Evolutionary conservation across 2,888 invertebrate genomes (phyloP).

Genomic region (Blera fallax): DNA sequence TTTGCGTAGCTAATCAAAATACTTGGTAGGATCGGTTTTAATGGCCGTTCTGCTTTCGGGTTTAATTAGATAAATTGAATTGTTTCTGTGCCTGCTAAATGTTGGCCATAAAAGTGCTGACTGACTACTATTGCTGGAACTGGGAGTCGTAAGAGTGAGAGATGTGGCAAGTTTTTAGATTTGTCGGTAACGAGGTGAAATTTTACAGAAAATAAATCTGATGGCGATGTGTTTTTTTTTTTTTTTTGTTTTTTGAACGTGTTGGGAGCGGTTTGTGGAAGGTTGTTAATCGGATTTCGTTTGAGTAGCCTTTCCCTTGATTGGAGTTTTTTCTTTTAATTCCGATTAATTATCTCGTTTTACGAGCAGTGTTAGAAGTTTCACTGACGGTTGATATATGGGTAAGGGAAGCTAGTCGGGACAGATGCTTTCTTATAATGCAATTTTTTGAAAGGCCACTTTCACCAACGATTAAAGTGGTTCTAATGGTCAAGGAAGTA

Average conservation of each 20-base stretch:
- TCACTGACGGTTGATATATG: too few species aligned
- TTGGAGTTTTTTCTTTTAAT: background rate
- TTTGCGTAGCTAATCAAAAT: conserved; percentile 66
- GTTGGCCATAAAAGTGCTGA: conserved; percentile 15
- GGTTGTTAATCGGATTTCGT: background rate
- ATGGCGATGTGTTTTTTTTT: background rate
- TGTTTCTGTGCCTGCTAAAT: conserved; percentile 13
- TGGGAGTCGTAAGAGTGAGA: background rate
- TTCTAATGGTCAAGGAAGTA: too few species aligned
- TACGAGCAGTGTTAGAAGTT: background rate
- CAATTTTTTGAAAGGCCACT: too few species aligned
- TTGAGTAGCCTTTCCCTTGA: background rate
- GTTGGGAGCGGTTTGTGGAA: background rate
- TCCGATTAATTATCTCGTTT: background rate
- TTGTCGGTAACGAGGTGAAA: conserved; percentile 64
- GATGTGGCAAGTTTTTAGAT: conserved; percentile 7
- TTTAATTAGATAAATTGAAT: conserved; percentile 65
- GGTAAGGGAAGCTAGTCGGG: too few species aligned
- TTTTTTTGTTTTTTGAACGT: background rate
- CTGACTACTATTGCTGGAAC: background rate
- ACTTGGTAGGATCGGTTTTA: conserved; percentile 39
- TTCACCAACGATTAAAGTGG: too few species aligned
- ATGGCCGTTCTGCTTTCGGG: conserved; percentile 41
- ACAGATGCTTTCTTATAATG: too few species aligned
- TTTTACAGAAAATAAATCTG: conserved; percentile 28